Evolutionary conservation across 2,888 invertebrate species (phyloP).

Genomic region (Erpobdella octoculata): DNA sequence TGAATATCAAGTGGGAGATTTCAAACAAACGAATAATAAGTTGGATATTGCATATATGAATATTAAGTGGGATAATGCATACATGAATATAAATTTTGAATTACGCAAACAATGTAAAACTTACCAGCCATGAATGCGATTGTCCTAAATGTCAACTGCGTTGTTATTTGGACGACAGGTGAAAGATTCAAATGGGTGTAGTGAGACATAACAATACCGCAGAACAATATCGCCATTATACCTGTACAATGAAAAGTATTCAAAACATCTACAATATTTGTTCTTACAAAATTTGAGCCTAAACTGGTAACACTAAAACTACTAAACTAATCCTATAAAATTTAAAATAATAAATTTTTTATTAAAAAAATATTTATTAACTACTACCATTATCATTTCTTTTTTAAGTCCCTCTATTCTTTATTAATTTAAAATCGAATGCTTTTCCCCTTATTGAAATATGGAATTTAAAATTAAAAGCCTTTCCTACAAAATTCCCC

Average conservation of each 20-base stretch:
- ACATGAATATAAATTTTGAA: not conserved
- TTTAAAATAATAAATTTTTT: too few relatives aligned
- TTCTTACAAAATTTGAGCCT: not conserved
- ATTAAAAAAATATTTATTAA: too few relatives aligned
- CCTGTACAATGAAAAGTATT: slow-evolving; percentile 59
- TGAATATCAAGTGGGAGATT: not conserved
- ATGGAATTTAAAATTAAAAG: too few relatives aligned
- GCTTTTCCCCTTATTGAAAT: too few relatives aligned
- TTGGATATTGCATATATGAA: not conserved
- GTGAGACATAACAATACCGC: slow-evolving; percentile 98
- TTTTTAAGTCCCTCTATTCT: too few relatives aligned
- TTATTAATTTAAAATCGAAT: too few relatives aligned
- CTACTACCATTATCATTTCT: too few relatives aligned
- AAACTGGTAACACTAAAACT: not conserved
- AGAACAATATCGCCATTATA: slow-evolving; percentile 97
- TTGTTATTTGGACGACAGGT: slow-evolving; percentile 95
- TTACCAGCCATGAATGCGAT: slow-evolving; percentile 78
- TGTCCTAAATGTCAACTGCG: slow-evolving; percentile 96
- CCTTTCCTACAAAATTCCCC: too few relatives aligned
- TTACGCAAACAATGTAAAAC: slow-evolving; percentile 24
- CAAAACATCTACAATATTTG: too few relatives aligned
- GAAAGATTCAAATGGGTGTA: slow-evolving; percentile 97
- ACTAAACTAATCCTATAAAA: too few relatives aligned
- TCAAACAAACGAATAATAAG: not conserved
- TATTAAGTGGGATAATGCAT: not conserved